Evolutionary conservation across 2,113 vertebrate genomes (phyloP), one percentile per base, ranked within the genome.

Genomic region (Accipiter cooperii): DNA sequence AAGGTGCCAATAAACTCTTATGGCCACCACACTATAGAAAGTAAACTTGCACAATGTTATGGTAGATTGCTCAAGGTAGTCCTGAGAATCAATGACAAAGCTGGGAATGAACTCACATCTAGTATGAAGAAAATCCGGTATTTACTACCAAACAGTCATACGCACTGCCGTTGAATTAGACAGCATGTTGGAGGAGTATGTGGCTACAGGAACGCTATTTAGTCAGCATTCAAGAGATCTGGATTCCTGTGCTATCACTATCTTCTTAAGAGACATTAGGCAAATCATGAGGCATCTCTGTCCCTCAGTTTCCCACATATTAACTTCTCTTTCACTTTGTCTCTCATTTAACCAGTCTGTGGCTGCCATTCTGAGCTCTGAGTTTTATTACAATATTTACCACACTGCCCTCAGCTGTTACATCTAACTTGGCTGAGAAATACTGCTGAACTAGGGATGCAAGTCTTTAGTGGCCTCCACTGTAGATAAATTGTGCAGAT

Each of bases 101-200:
- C 21, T 81, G 46, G 22, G 57, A 78, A 66, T 29, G 15, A 84
- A 51, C 6, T 61, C 25, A 10, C 5, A 51, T 6, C 9, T 7
- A 31, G 25, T 31, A 22, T 66, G 26, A 71, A 63, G 12, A 89
- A 83, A 55, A 54, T 16, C 6, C 3, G 40, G 15, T 69, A 18
- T 55, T 47, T 49, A 47, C 19, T 47, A 26, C 40, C 61, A 71
- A 25, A 34, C 42, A 66, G 21, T 42, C 4, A 16, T 6, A 40
- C 0, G 2, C 34, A 17, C 16, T 69, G 20, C 21, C 2, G 0
- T 9, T 76, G 11, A 51, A 18, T 40, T 13, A 63, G 34, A 52
- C 47, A 63, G 8, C 29, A 13, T 1, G 2, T 31, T 54, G 22
- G 8, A 66, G 8, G 12, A 28, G 12, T 44, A 26, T n/a, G 38